A percentile compares a stretch with the other conserved stretches of the same genome.
Conservation (phyloP, 2,113 vertebrate genomes). For the Lipotes vexillifer region DNA sequence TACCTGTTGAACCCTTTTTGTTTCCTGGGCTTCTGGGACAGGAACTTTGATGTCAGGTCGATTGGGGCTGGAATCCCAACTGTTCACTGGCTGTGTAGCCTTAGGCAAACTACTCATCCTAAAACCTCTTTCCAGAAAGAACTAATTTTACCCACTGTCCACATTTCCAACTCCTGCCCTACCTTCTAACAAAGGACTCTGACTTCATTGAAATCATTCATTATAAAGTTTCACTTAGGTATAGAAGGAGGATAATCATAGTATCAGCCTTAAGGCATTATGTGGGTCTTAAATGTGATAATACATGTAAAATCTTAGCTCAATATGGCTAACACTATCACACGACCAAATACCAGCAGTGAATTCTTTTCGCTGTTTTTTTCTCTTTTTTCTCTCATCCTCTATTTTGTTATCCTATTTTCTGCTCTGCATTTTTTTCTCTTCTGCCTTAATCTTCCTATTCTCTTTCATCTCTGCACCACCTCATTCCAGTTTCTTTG, state of each 20-base stretch:
- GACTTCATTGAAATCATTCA: not conserved
- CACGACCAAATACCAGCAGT: not conserved
- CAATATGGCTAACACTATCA: not conserved
- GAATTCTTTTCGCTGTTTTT: not conserved
- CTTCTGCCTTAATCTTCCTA: not conserved
- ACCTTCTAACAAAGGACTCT: not conserved
- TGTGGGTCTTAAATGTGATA: not conserved
- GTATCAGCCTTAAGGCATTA: not conserved
- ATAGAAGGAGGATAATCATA: not conserved
- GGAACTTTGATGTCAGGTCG: not conserved
- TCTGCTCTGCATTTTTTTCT: not conserved
- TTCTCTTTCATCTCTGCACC: not conserved
- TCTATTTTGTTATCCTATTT: not conserved
- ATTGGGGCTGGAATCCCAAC: not conserved
- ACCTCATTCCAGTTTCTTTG: not conserved
- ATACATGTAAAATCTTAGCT: not conserved
- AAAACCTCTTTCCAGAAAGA: not conserved
- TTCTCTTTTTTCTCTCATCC: not conserved
- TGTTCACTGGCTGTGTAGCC: not conserved
- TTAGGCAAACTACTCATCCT: not conserved
- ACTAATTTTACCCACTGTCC: not conserved
- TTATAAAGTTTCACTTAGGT: not conserved
- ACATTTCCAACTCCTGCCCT: not conserved
- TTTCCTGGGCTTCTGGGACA: not conserved
- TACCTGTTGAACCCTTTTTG: not conserved